phyloP scores from a whole-genome alignment of 2,797 vertebrate species.

The Pogoniulus pusillus region DNA sequence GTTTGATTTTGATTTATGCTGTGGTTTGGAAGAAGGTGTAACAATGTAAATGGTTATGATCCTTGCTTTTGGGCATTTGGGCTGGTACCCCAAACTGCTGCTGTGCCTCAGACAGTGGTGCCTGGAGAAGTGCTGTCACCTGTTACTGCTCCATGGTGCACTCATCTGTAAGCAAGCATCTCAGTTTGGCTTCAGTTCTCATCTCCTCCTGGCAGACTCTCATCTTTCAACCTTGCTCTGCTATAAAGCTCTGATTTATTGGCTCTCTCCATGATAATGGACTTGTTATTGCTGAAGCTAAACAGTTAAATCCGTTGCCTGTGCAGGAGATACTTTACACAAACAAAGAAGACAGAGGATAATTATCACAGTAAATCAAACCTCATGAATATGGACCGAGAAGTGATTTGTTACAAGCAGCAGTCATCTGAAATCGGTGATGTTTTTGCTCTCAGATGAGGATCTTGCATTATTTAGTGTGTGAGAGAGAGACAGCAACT shows the following conservation, averaged over 20 bases:
- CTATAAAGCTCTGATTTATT: not conserved
- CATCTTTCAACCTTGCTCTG: not conserved
- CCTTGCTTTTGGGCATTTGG: not conserved
- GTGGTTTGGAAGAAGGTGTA: not conserved
- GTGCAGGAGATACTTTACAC: not conserved
- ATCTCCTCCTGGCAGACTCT: not conserved
- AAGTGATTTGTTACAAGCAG: not conserved
- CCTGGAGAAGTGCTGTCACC: not conserved
- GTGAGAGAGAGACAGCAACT: not conserved
- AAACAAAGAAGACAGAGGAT: not conserved
- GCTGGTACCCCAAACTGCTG: not conserved
- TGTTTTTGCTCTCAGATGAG: not conserved
- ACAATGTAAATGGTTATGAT: no score
- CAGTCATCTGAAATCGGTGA: not conserved
- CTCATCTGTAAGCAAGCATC: not conserved
- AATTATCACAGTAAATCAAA: slow-evolving; percentile 17
- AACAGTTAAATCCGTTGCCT: not conserved
- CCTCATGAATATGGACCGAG: slow-evolving; percentile 18
- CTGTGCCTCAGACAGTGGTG: not conserved
- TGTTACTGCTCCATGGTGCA: not conserved
- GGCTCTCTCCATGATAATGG: not conserved
- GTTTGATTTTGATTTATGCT: not conserved
- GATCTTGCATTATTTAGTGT: not conserved
- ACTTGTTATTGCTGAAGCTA: not conserved
- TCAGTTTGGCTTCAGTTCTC: not conserved